phyloP scores from a whole-genome alignment of 92 coral and sea anemone species.

The Heteractis magnifica region DNA sequence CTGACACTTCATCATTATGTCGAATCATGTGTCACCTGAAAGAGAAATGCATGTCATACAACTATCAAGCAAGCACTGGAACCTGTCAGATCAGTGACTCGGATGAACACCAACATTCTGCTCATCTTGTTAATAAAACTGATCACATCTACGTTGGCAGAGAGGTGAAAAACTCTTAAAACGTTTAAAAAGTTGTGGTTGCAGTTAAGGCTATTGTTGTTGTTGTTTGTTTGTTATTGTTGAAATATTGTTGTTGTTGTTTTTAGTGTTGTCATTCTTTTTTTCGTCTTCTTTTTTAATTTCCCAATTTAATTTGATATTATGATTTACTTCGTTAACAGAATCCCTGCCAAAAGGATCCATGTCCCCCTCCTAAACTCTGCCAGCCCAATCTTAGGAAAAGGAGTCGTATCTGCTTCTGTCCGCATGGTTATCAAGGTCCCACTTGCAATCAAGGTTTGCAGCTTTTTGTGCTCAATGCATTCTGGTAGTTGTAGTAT shows the following conservation, averaged over 20 bases:
- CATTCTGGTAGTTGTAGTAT: not conserved
- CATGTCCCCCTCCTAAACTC: not conserved
- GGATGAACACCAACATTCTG: not conserved
- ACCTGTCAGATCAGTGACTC: not conserved
- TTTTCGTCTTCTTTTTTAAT: no score
- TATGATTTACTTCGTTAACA: not conserved
- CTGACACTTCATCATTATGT: not conserved
- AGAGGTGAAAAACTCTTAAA: not conserved
- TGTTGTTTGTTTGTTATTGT: not conserved
- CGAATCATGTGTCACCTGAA: not conserved
- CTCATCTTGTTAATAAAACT: not conserved
- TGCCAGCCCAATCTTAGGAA: not conserved
- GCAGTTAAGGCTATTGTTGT: not conserved
- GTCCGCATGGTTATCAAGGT: not conserved
- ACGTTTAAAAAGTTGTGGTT: not conserved
- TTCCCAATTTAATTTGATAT: no score
- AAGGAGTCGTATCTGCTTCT: not conserved
- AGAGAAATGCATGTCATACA: not conserved
- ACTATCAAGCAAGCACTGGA: not conserved
- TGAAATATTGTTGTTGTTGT: not conserved
- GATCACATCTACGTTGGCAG: not conserved
- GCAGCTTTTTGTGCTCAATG: not conserved
- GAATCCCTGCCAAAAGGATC: not conserved
- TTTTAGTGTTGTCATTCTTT: not conserved
- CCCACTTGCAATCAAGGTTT: not conserved